Evolutionary conservation across 2,797 vertebrate species (phyloP).

Genomic region (Sparidentex hasta): DNA sequence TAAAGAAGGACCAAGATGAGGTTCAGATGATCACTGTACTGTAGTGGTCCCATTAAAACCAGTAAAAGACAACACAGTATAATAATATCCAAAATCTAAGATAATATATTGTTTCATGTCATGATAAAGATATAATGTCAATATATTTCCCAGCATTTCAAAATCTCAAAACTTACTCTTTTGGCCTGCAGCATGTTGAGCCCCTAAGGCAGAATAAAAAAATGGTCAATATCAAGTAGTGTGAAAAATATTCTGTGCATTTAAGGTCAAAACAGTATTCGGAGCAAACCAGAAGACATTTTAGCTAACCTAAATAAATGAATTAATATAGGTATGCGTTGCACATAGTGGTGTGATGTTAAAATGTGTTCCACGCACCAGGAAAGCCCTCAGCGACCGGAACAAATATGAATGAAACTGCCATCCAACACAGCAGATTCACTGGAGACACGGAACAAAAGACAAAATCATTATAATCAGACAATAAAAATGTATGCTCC

Average conservation of each 20-base stretch:
- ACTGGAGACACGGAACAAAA: constrained; percentile 29
- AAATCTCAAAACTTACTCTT: constrained; percentile 5
- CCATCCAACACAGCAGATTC: neutral
- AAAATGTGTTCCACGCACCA: neutral
- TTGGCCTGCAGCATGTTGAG: neutral
- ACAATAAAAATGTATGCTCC: neutral
- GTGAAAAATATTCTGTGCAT: neutral
- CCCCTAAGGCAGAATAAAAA: neutral
- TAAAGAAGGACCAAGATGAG: too few relatives aligned
- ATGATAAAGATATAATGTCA: too few relatives aligned
- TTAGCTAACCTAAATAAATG: neutral
- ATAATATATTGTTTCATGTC: too few relatives aligned
- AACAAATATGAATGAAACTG: accelerated
- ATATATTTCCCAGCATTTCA: neutral
- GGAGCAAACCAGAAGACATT: neutral
- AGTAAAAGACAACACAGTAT: too few relatives aligned
- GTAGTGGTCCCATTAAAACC: too few relatives aligned
- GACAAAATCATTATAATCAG: neutral
- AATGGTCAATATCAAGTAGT: neutral
- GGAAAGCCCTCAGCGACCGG: neutral
- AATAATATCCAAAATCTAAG: too few relatives aligned
- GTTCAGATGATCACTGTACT: too few relatives aligned
- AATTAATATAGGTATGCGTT: neutral
- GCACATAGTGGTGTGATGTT: neutral
- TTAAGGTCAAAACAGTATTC: neutral